A percentile compares a stretch with the other conserved stretches of the same genome.
Evolutionary conservation across 2,797 vertebrate species (phyloP).

Genomic region (Tapirus indicus): DNA sequence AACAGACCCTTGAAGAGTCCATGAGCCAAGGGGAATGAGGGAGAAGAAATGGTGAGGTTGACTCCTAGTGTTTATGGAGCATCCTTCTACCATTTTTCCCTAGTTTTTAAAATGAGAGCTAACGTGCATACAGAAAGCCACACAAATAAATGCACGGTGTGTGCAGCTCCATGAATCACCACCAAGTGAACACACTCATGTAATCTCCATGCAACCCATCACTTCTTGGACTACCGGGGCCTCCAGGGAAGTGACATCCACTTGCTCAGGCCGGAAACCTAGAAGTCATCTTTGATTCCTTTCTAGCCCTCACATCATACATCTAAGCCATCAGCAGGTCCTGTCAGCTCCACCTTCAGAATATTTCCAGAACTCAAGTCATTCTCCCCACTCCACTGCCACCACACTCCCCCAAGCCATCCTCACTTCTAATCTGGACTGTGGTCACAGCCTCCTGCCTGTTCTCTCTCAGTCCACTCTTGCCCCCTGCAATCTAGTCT

Average conservation of each 20-base stretch:
- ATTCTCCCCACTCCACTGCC: neutral
- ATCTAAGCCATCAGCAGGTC: neutral
- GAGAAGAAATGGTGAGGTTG: neutral
- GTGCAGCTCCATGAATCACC: neutral
- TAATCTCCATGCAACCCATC: neutral
- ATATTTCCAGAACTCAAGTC: neutral
- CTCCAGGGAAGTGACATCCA: neutral
- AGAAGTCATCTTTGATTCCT: neutral
- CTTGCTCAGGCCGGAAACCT: neutral
- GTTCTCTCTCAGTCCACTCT: neutral
- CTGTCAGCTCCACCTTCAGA: neutral
- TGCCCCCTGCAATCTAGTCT: neutral
- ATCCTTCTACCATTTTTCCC: neutral
- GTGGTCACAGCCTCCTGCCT: neutral
- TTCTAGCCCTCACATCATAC: neutral
- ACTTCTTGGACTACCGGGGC: neutral
- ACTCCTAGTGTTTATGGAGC: neutral
- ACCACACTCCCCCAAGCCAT: neutral
- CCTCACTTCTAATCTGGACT: neutral
- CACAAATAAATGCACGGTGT: fast-evolving
- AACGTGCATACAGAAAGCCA: neutral
- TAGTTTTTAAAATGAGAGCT: neutral
- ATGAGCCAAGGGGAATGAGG: neutral
- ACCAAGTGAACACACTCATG: neutral
- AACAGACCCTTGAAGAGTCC: neutral